Evolutionary conservation across 1,140 invertebrate species (phyloP), one percentile per base, ranked within the genome.

Genomic region (Uloborus diversus): DNA sequence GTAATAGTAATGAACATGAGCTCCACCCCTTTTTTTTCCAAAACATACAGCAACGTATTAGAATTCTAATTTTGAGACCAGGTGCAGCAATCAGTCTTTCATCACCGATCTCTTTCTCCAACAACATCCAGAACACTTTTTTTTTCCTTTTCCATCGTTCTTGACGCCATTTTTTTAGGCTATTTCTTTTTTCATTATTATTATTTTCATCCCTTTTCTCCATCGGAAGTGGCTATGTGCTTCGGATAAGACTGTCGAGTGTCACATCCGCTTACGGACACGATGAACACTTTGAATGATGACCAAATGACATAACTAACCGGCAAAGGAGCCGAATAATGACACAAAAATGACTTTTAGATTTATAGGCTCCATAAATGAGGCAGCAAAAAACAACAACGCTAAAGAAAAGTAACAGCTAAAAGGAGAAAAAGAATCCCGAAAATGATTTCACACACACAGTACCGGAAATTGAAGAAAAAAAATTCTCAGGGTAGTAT

Each of bases 251-350:
- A 28, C 35, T 73, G 70, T 75, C 71, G 71, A 75, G 71, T 75
- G 71, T 75, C 56, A 75, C 71, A 64, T 75, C 71, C 71, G 69
- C 69, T 73, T 73, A 73, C 69, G 25, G 71, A 51, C 37, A 62
- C 53, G 71, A 37, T 23, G 70, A 62, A 57, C 68, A 70, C 69
- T 37, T 73, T 75, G 71, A 75, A 75, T 75, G 71, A 75, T 75
- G 70, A 73, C 70, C 70, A 49, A 73, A 73, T 73, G 71, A 75
- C 71, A 75, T 75, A 75, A 75, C 71, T 75, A 75, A 75, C 71
- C 59, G 42, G 53, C 59, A 32, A 64, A 61, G 57, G 69, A 75
- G 47, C 35, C 59, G 23, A 51, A 75, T 75, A 75, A 75, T 75
- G 71, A 75, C 59, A 64, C 59, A 62, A 64, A 75, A 75, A 75